Percentiles rank a stretch among this genome's conserved stretches.
Conservation (phyloP, 2,888 invertebrate species). For the Ceriagrion tenellum region DNA sequence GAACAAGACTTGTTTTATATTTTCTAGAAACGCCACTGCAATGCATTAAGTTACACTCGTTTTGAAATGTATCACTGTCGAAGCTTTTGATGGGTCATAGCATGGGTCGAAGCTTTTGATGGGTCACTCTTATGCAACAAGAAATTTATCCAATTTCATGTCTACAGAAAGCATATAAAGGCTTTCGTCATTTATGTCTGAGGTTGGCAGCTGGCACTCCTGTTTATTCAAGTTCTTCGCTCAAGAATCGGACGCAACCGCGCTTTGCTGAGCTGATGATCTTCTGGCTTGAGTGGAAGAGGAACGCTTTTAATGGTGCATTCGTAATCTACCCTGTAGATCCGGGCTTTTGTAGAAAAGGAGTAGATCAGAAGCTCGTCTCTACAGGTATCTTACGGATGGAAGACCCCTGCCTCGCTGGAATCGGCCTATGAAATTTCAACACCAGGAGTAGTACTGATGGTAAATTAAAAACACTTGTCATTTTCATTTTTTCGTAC, state of each 20-base stretch:
- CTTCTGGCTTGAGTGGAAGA: conserved; percentile 69
- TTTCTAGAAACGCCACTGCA: too few relatives aligned
- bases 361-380: conserved; percentile 97
- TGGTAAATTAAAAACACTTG: neutral
- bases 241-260: neutral
- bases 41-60: too few relatives aligned
- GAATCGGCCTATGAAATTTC: conserved; percentile 27
- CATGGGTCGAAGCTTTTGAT: too few relatives aligned
- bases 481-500: neutral
- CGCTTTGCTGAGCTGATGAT: neutral
- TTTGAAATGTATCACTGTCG: too few relatives aligned
- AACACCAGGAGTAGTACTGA: neutral
- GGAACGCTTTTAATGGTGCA: conserved; percentile 81
- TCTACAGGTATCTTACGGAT: conserved; percentile 99
- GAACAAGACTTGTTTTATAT: too few relatives aligned
- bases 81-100: too few relatives aligned
- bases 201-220: neutral
- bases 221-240: neutral
- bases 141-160: too few relatives aligned
- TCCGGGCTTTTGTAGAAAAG: conserved; percentile 98
- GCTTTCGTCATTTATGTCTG: neutral
- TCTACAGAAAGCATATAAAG: neutral
- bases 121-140: too few relatives aligned
- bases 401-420: conserved; percentile 84
- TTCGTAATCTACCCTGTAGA: conserved; percentile 99